Evolutionary conservation across 2,888 invertebrate species (phyloP), one percentile per base, ranked within the genome.

Genomic region (Heterodera filipjevi): DNA sequence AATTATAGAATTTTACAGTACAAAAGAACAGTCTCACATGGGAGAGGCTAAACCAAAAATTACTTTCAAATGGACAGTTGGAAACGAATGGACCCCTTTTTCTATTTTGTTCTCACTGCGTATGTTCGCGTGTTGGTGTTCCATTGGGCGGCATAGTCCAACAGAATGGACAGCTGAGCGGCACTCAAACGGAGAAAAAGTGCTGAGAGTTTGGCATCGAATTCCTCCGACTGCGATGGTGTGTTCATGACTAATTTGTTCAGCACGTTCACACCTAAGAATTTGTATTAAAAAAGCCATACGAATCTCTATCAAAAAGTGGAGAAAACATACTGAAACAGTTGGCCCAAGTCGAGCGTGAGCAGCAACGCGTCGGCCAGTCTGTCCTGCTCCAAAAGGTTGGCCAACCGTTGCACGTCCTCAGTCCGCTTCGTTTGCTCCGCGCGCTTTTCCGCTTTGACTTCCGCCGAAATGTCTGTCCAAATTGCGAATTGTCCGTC

Each of bases 51-150:
- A n/a, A n/a, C n/a, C n/a, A n/a, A n/a, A n/a, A n/a, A n/a, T n/a
- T n/a, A n/a, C n/a, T n/a, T n/a, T n/a, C n/a, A n/a, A n/a, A n/a
- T n/a, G n/a, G n/a, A n/a, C n/a, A n/a, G n/a, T n/a, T n/a, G n/a
- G n/a, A n/a, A n/a, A n/a, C n/a, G n/a, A n/a, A n/a, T n/a, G n/a
- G n/a, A n/a, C 53, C 53, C 53, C 53, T 5, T 19, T n/a, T 27
- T 27, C 10, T n/a, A 22, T n/a, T n/a, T n/a, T n/a, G n/a, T n/a
- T n/a, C 75, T 71, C 64, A 85, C 86, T 72, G 81, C 77, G 22
- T 83, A 84, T n/a, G 84, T 85, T 32, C 83, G 79, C 14, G 82
- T 85, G 78, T 88, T 88, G 3, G 88, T 88, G 79, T 88, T 88
- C 88, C 88, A 88, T 79, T 86, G 84, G 6, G 85, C 81, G 0